Percentiles rank a stretch among this genome's conserved stretches.
Evolutionary conservation across 92 coral and sea anemone species (phyloP).

Genomic region (Pocillopora meandrina): DNA sequence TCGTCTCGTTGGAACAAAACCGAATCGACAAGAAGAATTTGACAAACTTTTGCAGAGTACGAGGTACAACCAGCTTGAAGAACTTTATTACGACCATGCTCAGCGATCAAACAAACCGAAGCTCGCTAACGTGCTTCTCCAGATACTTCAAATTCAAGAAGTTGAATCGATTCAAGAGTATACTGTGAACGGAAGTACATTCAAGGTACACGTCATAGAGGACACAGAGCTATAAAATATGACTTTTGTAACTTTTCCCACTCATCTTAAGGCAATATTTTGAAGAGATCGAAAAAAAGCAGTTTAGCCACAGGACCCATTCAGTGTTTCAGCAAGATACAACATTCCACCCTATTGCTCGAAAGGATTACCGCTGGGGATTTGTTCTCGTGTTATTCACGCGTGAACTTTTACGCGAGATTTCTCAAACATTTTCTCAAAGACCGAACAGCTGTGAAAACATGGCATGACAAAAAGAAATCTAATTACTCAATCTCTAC

Average conservation of each 20-base stretch:
- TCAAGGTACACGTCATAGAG: constrained; percentile 64
- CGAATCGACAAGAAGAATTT: constrained; percentile 35
- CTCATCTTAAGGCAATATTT: no score
- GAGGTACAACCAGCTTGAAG: constrained; percentile 57
- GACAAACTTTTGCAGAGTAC: constrained; percentile 47
- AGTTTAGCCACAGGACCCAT: no score
- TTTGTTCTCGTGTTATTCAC: no score
- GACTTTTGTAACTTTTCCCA: not conserved
- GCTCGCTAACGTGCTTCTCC: constrained; percentile 50
- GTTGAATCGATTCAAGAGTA: constrained; percentile 58
- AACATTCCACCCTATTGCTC: no score
- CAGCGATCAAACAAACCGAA: constrained; percentile 53
- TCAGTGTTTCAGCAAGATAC: no score
- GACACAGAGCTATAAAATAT: constrained; percentile 61
- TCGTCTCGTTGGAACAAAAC: constrained; percentile 22
- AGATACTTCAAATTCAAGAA: constrained; percentile 67
- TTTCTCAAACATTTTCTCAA: no score
- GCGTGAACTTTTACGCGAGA: no score
- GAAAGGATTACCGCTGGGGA: no score
- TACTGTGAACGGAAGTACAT: constrained; percentile 49
- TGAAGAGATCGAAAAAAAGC: no score
- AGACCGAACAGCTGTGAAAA: no score
- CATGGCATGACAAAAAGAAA: no score
- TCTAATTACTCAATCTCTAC: no score
- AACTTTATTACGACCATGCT: constrained; percentile 50